Base-by-base conservation (phyloP, 2,888 invertebrate species). In the Thumatha senex region DNA sequence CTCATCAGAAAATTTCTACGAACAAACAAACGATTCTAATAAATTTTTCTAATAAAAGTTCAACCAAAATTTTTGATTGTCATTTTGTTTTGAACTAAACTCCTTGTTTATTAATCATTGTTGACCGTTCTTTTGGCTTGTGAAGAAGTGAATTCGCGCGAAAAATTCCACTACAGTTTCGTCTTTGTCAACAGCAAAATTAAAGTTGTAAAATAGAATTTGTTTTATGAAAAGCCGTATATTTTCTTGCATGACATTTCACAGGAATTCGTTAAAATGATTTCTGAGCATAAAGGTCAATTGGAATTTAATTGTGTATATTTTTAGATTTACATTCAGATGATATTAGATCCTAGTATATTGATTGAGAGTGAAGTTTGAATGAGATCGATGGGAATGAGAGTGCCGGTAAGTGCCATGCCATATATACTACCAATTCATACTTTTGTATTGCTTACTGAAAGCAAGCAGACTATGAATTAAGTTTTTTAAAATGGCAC, bases 11-110 rank as follows among this genome's bases (percentile, higher is more conserved):
- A 86, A 86, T 79, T 73, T 79, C 78, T 74, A 80, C 63, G 73
- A 74, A 73, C 74, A 74, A 67, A 47, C 61, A 46, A n/a, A n/a
- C n/a, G n/a, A n/a, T n/a, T n/a, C n/a, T n/a, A n/a, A n/a, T n/a
- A n/a, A n/a, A n/a, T n/a, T n/a, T 73, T 71, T 42, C 58, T 78
- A 77, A 82, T 83, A 82, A 80, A 84, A 84, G 74, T 85, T 82
- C 31, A 56, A 63, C 62, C 67, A 60, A 67, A 70, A 72, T 74
- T 78, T 72, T 74, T 68, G 18, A 60, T 72, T 74, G 78, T 75
- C 79, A 78, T 75, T 82, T 80, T 80, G 78, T 76, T 82, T 76
- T 76, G 75, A 80, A 73, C 80, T 76, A 68, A 70, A 70, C 56
- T 61, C 53, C 53, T 48, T 59, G 61, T 65, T 68, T 64, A 68